phyloP scores from a whole-genome alignment of 2,113 vertebrate genomes.

The Nannospalax galili region DNA sequence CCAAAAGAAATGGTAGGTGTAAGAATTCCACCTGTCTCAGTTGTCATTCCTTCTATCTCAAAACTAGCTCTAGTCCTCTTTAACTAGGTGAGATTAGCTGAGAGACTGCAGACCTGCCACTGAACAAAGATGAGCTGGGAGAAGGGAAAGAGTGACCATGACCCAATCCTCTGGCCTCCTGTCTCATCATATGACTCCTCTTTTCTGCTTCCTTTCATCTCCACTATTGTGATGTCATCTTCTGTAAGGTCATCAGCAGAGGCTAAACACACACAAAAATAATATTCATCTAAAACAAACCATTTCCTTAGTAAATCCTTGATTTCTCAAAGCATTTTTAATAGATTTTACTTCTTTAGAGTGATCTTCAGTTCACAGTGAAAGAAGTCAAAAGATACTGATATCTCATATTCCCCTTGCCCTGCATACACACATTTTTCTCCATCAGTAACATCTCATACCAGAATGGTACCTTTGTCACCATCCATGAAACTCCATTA shows the following conservation, averaged over 20 bases:
- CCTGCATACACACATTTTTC: background rate
- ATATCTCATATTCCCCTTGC: background rate
- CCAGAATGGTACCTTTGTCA: background rate
- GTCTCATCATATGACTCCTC: background rate
- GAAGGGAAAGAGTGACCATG: background rate
- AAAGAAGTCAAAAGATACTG: background rate
- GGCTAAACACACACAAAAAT: background rate
- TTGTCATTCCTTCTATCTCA: background rate
- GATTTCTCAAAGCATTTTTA: background rate
- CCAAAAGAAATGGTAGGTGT: background rate
- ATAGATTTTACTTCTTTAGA: background rate
- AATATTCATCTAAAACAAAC: background rate
- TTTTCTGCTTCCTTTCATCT: background rate
- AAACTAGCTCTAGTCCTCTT: background rate
- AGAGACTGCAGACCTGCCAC: background rate
- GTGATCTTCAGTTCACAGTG: background rate
- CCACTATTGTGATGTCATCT: rapidly evolving
- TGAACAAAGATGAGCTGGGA: background rate
- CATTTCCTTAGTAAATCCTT: background rate
- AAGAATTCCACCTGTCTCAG: background rate
- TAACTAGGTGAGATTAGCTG: background rate
- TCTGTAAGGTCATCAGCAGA: background rate
- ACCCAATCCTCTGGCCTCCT: no score
- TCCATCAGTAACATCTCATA: background rate
- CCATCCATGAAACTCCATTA: background rate